phyloP scores from a whole-genome alignment of 1,140 invertebrate species.

The Brachionus plicatilis region DNA sequence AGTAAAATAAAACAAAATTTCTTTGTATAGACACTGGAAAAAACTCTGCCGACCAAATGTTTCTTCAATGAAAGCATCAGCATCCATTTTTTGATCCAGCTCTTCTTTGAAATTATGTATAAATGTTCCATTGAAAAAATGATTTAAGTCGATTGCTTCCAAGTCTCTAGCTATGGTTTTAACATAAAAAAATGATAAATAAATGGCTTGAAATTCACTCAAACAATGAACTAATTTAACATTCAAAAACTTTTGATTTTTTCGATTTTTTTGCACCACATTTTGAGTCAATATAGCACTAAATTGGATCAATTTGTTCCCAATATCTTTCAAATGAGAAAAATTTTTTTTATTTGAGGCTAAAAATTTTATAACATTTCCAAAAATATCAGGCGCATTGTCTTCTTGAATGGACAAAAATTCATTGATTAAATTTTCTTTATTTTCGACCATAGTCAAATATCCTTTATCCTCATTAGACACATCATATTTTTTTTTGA shows the following conservation, averaged over 20 bases:
- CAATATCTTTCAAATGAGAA: background rate
- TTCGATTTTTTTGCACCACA: background rate
- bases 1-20: conserved; percentile 33
- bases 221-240: conserved; percentile 8
- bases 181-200: conserved; percentile 2
- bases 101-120: conserved; percentile 47
- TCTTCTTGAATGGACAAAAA: background rate
- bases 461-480: background rate
- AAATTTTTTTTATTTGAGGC: background rate
- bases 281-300: background rate
- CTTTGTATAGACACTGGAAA: conserved; percentile 40
- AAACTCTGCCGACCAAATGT: conserved; percentile 43
- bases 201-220: conserved; percentile 34
- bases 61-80: conserved; percentile 44
- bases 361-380: background rate
- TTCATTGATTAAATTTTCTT: background rate
- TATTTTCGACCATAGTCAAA: background rate
- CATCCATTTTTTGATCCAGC: conserved; percentile 42
- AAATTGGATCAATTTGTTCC: background rate
- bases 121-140: conserved; percentile 48
- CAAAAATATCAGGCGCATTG: background rate
- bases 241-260: background rate
- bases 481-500: background rate
- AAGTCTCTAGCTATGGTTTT: conserved; percentile 28
- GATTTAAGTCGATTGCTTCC: conserved; percentile 38